Conservation (phyloP, 2,888 invertebrate species). For the Xylota sylvarum region DNA sequence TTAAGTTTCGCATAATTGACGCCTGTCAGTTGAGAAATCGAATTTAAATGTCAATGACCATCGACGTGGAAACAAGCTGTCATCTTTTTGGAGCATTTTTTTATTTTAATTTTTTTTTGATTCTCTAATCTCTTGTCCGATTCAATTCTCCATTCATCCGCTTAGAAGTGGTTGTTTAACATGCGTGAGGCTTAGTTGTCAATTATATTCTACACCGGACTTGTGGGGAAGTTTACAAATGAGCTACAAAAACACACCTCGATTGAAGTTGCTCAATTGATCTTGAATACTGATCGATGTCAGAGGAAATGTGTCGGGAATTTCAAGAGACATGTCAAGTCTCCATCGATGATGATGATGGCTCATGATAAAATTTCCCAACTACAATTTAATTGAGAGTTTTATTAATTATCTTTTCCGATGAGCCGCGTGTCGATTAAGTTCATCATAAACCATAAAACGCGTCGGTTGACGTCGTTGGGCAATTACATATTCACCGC, state of each 20-base stretch:
- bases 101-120: neutral
- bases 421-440: slow-evolving; percentile 37
- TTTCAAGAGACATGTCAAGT: slow-evolving; percentile 47
- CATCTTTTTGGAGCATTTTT: slow-evolving; percentile 1
- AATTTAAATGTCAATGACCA: slow-evolving; percentile 55
- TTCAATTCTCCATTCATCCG: slow-evolving; percentile 26
- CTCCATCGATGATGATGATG: slow-evolving; percentile 23
- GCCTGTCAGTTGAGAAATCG: slow-evolving; percentile 35
- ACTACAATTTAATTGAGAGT: slow-evolving; percentile 55
- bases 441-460: slow-evolving; percentile 23
- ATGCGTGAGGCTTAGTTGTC: slow-evolving; percentile 53
- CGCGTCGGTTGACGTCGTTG: slow-evolving; percentile 12
- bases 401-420: slow-evolving; percentile 29
- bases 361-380: slow-evolving; percentile 51
- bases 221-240: slow-evolving; percentile 53
- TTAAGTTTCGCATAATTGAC: slow-evolving; percentile 43
- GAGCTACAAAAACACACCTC: slow-evolving; percentile 52
- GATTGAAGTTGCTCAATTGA: slow-evolving; percentile 36
- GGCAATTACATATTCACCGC: slow-evolving; percentile 34
- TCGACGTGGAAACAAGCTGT: slow-evolving; percentile 30
- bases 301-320: slow-evolving; percentile 58
- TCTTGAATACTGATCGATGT: slow-evolving; percentile 60
- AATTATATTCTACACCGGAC: slow-evolving; percentile 52
- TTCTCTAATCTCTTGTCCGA: slow-evolving; percentile 15
- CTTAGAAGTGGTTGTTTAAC: slow-evolving; percentile 39